These are phyloP conservation scores for Hipparchia semele DNA, from an alignment of 2,888 invertebrate genomes.

Conservation along the genomic window DNA sequence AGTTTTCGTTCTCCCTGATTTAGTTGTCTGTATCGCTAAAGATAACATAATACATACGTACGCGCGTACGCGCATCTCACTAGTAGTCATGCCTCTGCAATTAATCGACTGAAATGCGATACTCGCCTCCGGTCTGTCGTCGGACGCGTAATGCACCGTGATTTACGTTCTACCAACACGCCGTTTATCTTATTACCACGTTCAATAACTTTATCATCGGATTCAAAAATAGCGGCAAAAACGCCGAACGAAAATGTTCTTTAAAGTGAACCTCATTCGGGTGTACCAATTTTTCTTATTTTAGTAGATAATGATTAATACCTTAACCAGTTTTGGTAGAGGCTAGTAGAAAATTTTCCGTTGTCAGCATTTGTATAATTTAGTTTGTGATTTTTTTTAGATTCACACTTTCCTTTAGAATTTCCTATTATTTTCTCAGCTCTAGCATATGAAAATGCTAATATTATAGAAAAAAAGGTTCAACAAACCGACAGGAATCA, in stretches of 20 bases:
- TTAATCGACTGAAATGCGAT: slow-evolving; percentile 80
- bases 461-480: too few relatives aligned
- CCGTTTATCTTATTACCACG: slow-evolving; percentile 82
- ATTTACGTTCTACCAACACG: slow-evolving; percentile 74
- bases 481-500: not conserved
- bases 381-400: too few relatives aligned
- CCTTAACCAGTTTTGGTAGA: slow-evolving; percentile 5
- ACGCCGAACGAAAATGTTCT: slow-evolving; percentile 19
- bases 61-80: slow-evolving; percentile 7
- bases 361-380: not conserved
- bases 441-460: too few relatives aligned
- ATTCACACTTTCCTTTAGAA: too few relatives aligned
- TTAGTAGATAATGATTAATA: not conserved
- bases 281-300: not conserved
- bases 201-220: slow-evolving; percentile 81
- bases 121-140: slow-evolving; percentile 70
- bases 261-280: slow-evolving; percentile 36
- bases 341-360: not conserved
- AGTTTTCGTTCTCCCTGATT: not conserved
- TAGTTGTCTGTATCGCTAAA: slow-evolving; percentile 10
- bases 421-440: too few relatives aligned
- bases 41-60: slow-evolving; percentile 11
- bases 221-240: slow-evolving; percentile 34
- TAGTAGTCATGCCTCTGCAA: slow-evolving; percentile 50
- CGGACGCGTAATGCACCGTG: slow-evolving; percentile 79